These are phyloP conservation scores for Nipponia nippon DNA, from an alignment of 2,113 vertebrate genomes.

Conservation along the genomic window DNA sequence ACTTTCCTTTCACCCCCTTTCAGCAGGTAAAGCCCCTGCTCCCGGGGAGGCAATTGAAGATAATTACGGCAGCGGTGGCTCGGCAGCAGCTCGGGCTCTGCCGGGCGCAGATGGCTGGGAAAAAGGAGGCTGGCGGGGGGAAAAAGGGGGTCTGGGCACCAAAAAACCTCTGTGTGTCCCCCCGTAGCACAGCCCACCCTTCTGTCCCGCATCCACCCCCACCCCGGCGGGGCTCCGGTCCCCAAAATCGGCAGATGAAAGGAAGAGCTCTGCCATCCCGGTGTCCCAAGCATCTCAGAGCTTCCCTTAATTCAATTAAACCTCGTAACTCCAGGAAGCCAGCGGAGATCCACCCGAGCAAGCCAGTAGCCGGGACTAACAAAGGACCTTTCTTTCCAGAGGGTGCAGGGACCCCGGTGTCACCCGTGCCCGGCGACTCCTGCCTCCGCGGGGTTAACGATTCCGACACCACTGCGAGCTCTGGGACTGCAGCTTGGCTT, in stretches of 20 bases:
- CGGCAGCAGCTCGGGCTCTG: not conserved
- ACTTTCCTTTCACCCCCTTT: constrained; percentile 13
- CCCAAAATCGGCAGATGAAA: not conserved
- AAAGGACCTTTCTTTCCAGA: constrained; percentile 39
- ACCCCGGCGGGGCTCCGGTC: not conserved
- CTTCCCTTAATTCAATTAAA: constrained; percentile 47
- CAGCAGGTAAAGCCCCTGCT: constrained; percentile 60
- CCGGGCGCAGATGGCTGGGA: not conserved
- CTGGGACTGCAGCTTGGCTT: constrained; percentile 19
- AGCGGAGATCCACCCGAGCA: constrained; percentile 29
- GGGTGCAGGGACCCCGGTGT: not conserved
- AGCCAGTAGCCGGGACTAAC: constrained; percentile 8
- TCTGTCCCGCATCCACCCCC: not conserved
- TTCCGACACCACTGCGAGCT: constrained; percentile 5
- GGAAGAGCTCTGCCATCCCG: not conserved
- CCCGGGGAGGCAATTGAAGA: not conserved
- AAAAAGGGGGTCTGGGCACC: not conserved
- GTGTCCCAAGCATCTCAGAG: not conserved
- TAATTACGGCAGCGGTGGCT: constrained; percentile 28
- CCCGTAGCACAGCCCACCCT: not conserved
- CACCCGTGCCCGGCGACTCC: not conserved
- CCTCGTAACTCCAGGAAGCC: constrained; percentile 25
- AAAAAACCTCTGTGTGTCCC: not conserved
- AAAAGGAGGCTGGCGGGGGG: not conserved
- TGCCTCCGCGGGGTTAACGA: constrained; percentile 23